Percentiles rank a stretch among this genome's conserved stretches.
Evolutionary conservation across 1,140 invertebrate genomes (phyloP).

Genomic region (Vanessa atalanta): DNA sequence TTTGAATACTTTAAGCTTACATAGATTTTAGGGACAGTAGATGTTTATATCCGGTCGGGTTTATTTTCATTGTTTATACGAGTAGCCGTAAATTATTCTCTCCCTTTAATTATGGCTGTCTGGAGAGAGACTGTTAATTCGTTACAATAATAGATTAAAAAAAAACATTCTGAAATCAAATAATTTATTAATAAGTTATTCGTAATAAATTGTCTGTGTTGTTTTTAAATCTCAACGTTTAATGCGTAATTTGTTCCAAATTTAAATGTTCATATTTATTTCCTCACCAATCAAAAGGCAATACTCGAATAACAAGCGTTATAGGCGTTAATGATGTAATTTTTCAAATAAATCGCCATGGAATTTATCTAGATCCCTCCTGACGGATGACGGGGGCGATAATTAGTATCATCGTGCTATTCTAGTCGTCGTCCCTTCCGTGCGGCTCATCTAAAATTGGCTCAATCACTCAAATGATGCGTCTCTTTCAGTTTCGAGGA

Average conservation of each 20-base stretch:
- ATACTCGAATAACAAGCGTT: slow-evolving; percentile 17
- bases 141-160: slow-evolving; percentile 35
- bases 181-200: neutral
- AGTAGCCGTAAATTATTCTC: slow-evolving; percentile 69
- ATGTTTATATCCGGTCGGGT: slow-evolving; percentile 60
- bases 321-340: slow-evolving; percentile 37
- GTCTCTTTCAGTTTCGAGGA: slow-evolving; percentile 32
- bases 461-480: slow-evolving; percentile 69
- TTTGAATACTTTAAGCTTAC: neutral
- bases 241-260: neutral
- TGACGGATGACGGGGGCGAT: slow-evolving; percentile 64
- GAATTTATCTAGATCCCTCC: slow-evolving; percentile 63
- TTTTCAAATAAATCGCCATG: slow-evolving; percentile 61
- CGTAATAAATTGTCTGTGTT: neutral
- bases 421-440: slow-evolving; percentile 53
- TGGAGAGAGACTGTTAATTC: slow-evolving; percentile 44
- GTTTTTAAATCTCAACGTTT: too few relatives aligned
- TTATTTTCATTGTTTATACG: slow-evolving; percentile 62
- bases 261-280: neutral
- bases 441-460: slow-evolving; percentile 60
- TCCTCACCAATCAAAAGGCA: neutral
- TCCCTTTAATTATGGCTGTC: slow-evolving; percentile 60
- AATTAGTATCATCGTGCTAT: slow-evolving; percentile 70
- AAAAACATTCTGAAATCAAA: neutral
- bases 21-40: slow-evolving; percentile 33